These are phyloP conservation scores for Knipowitschia caucasica DNA, from an alignment of 2,797 vertebrate species.

Conservation along the genomic window DNA sequence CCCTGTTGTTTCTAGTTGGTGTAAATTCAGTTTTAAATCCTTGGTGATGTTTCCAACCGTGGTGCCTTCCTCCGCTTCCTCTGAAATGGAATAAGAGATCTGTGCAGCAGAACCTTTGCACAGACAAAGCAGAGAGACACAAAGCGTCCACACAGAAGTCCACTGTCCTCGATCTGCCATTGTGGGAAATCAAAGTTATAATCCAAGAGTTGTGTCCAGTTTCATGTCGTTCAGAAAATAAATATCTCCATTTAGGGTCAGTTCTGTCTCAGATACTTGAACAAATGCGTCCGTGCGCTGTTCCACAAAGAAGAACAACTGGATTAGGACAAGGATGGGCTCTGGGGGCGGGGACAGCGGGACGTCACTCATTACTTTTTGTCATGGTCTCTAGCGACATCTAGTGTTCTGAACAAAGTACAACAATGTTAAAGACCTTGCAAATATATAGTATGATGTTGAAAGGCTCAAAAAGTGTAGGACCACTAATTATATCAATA, in stretches of 20 bases:
- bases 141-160: conserved; percentile 17
- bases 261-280: not conserved
- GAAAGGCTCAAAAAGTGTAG: too few species aligned
- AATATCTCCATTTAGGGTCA: not conserved
- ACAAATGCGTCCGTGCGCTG: not conserved
- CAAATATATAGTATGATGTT: too few species aligned
- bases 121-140: conserved; percentile 58
- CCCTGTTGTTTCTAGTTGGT: conserved; percentile 43
- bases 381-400: conserved; percentile 56
- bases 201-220: not conserved
- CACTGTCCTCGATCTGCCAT: conserved; percentile 45
- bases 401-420: conserved; percentile 25
- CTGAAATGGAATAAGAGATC: conserved; percentile 67
- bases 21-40: conserved; percentile 68
- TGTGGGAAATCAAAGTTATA: conserved; percentile 3
- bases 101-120: conserved; percentile 71
- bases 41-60: conserved; percentile 70
- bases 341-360: conserved; percentile 38
- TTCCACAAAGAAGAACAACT: conserved; percentile 40
- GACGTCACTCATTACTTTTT: not conserved
- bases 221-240: not conserved
- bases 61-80: conserved; percentile 67
- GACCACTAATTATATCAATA: too few species aligned
- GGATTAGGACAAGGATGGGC: not conserved
- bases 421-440: not conserved